A percentile compares a stretch with the other conserved stretches of the same genome.
phyloP scores from a whole-genome alignment of 2,888 invertebrate species.

The Rugalucina vietnamica region DNA sequence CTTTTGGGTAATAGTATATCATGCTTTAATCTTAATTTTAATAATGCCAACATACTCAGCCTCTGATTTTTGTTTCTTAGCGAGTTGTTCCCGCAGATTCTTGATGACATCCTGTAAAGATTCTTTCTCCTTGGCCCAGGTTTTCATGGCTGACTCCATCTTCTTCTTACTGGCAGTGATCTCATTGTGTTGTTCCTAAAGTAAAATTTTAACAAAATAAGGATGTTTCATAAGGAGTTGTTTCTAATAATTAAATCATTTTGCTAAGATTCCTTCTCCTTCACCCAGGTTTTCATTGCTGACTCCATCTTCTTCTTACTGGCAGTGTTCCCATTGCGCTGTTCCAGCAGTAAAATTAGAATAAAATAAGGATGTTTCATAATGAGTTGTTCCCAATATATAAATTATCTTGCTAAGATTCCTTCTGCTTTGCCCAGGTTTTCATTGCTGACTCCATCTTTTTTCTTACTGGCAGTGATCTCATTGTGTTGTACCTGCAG shows the following conservation, averaged over 20 bases:
- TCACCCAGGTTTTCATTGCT: no score
- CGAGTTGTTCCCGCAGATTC: slow-evolving; percentile 37
- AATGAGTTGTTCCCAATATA: slow-evolving; percentile 32
- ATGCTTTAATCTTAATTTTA: neutral
- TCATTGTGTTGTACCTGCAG: neutral
- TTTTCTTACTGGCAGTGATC: neutral
- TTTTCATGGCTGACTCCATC: slow-evolving; percentile 39
- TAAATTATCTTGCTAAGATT: slow-evolving; percentile 35
- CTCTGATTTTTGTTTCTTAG: slow-evolving; percentile 26
- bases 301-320: no score
- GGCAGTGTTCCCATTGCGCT: no score
- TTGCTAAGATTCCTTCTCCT: slow-evolving; percentile 30
- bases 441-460: slow-evolving; percentile 38
- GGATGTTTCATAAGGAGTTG: no score
- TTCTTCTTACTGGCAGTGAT: neutral
- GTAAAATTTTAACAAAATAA: no score
- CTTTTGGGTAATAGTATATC: neutral
- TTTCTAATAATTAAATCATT: slow-evolving; percentile 41
- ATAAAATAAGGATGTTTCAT: no score
- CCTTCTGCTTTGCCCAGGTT: slow-evolving; percentile 36
- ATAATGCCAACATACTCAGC: slow-evolving; percentile 44
- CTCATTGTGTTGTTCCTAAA: neutral
- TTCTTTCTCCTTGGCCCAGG: slow-evolving; percentile 37
- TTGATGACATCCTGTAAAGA: slow-evolving; percentile 32
- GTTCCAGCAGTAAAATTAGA: no score